Evolutionary conservation across 2,113 vertebrate genomes (phyloP).

Genomic region (Corapipo altera): DNA sequence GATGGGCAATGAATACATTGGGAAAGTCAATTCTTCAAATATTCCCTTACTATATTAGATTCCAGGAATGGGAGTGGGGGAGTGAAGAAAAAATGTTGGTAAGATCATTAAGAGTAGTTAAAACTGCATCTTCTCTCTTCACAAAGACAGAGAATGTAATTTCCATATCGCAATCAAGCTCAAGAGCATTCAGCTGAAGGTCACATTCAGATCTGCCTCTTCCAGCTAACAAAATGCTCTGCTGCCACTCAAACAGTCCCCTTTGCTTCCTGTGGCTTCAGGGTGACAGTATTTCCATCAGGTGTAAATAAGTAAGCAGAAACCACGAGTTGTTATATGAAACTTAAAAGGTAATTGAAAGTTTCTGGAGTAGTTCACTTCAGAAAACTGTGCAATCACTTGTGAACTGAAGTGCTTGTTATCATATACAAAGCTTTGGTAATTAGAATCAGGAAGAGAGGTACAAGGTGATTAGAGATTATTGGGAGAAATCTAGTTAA

Average conservation of each 20-base stretch:
- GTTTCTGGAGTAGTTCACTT: conserved; percentile 50
- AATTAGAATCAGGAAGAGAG: conserved; percentile 49
- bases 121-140: neutral
- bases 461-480: conserved; percentile 28
- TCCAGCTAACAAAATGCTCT: neutral
- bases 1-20: neutral
- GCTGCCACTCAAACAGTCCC: neutral
- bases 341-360: conserved; percentile 45
- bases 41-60: neutral
- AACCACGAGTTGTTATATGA: neutral
- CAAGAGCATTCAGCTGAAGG: conserved; percentile 53
- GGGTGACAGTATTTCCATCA: neutral
- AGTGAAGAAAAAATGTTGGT: neutral
- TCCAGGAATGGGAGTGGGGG: neutral
- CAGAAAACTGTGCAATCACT: conserved; percentile 56
- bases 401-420: conserved; percentile 48
- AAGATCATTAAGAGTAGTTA: neutral
- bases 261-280: neutral
- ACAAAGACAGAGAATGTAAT: conserved; percentile 3
- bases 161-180: conserved; percentile 56
- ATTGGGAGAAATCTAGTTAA: conserved; percentile 41
- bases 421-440: conserved; percentile 14
- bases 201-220: conserved; percentile 24
- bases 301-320: neutral
- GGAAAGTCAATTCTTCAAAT: neutral